Evolutionary conservation across 2,113 vertebrate species (phyloP).

Genomic region (Phylloscopus trochilus): DNA sequence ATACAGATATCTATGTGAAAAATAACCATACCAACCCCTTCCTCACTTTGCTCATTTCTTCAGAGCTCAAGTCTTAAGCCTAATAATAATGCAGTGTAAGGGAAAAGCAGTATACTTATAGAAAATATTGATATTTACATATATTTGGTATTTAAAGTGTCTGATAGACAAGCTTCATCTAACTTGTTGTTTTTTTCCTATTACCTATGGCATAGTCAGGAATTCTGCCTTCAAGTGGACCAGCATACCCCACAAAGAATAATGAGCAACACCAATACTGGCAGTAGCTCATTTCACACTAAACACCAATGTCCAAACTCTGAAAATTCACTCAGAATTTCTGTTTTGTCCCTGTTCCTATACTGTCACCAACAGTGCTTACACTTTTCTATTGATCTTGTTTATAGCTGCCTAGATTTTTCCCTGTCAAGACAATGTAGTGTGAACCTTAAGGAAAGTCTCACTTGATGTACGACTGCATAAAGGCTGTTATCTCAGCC

Average conservation of each 20-base stretch:
- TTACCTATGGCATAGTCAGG: neutral
- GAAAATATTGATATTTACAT: neutral
- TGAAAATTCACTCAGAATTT: conserved; percentile 8
- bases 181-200: neutral
- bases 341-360: neutral
- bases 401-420: conserved; percentile 45
- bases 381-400: conserved; percentile 50
- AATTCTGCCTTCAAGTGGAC: conserved; percentile 12
- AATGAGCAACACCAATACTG: neutral
- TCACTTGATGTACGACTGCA: neutral
- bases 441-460: conserved; percentile 10
- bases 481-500: neutral
- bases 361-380: conserved; percentile 12
- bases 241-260: neutral
- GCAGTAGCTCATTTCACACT: conserved; percentile 30
- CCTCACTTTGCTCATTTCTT: neutral
- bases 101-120: neutral
- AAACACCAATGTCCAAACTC: conserved; percentile 28
- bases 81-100: neutral
- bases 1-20: neutral
- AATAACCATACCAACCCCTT: neutral
- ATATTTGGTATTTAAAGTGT: neutral
- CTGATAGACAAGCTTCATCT: neutral
- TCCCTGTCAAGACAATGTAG: conserved; percentile 13
- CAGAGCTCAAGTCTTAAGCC: neutral